Evolutionary conservation across 2,113 vertebrate species (phyloP), one percentile per base, ranked within the genome.

Genomic region (Austrofundulus limnaeus): DNA sequence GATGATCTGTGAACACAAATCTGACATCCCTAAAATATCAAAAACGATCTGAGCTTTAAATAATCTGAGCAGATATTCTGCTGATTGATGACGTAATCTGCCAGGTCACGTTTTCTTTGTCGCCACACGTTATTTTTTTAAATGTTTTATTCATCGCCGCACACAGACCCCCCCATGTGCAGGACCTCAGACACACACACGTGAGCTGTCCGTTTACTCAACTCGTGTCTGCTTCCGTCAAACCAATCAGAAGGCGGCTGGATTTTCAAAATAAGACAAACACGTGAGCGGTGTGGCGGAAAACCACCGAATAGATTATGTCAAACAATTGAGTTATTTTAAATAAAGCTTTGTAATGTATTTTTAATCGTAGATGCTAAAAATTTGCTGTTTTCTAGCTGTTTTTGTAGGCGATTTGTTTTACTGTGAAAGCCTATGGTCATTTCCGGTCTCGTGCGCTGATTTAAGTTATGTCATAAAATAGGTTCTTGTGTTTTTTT

Each of bases 121-220:
- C 54, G 28, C 25, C 38, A 59, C 42, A 6, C 25, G 47, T 63
- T 47, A 20, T 52, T 19, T 31, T 8, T 34, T 34, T 34, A 9
- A 34, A 74, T 81, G 58, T 79, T 82, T 78, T 77, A 74, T 80
- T 73, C 70, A 72, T 41, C 43, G 43, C 13, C 42, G 45, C 69
- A 60, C 60, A 51, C 37, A 49, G 28, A 52, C 53, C 59, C 72
- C 48, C 52, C 46, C 56, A 51, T 16, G 46, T 52, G 31, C 46
- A 58, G 57, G 11, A 66, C 69, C 78, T 73, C 80, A 59, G 77
- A 42, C n/a, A 24, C 69, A 4, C 9, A 77, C 87, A 90, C 82
- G 87, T 88, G 85, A 83, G 13, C 0, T 7, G 11, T 11, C 4
- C 43, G 3, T 11, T 20, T 3, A 1, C 60, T 39, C 50, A 12